Conservation (phyloP, 2,113 vertebrate species). For the Callipepla squamata region DNA sequence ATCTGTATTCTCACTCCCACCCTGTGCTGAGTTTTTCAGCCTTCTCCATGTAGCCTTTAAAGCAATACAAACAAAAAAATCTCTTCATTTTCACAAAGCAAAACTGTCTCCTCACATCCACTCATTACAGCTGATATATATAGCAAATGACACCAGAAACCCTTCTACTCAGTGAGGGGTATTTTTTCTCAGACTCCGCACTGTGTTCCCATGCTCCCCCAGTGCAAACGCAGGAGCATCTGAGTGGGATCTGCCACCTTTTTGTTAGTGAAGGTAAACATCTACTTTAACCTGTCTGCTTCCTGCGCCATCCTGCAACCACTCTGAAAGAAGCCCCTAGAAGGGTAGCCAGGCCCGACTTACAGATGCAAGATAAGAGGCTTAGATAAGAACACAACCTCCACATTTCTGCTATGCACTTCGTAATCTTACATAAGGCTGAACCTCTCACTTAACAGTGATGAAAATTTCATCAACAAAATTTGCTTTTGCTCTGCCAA, state of each 20-base stretch:
- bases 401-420: background rate
- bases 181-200: background rate
- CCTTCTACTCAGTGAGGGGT: background rate
- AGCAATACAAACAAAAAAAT: slow-evolving; percentile 39
- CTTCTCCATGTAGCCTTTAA: slow-evolving; percentile 2
- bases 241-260: slow-evolving; percentile 5
- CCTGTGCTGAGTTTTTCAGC: background rate
- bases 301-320: slow-evolving; percentile 20
- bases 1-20: background rate
- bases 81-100: background rate
- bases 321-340: background rate
- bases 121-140: background rate
- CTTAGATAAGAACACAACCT: background rate
- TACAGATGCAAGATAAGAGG: background rate
- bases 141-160: slow-evolving; percentile 33
- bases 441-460: slow-evolving; percentile 34
- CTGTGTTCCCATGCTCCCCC: background rate
- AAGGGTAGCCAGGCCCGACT: background rate
- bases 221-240: background rate
- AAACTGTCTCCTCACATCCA: background rate
- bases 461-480: slow-evolving; percentile 60
- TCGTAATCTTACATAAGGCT: slow-evolving; percentile 22
- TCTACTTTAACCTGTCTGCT: slow-evolving; percentile 6
- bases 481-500: slow-evolving; percentile 65
- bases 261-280: background rate